These are phyloP conservation scores for Pyrrhia umbra DNA, from an alignment of 2,888 invertebrate genomes.

Conservation along the genomic window DNA sequence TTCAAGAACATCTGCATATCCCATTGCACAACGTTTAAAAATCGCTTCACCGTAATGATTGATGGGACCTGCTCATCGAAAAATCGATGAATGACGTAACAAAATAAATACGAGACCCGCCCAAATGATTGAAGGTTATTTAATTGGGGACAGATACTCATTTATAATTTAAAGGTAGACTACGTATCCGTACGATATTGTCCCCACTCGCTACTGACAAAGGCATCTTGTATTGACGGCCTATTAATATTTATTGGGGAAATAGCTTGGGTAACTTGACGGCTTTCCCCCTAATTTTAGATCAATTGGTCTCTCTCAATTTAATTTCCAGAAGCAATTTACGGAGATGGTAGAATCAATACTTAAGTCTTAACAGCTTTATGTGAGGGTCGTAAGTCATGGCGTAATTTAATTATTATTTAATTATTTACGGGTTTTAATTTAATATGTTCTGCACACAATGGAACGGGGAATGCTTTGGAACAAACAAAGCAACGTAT, in stretches of 20 bases:
- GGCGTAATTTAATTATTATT: slow-evolving; percentile 32
- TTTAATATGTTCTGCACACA: slow-evolving; percentile 28
- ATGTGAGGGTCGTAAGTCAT: slow-evolving; percentile 11
- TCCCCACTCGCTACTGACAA: slow-evolving; percentile 63
- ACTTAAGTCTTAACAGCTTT: slow-evolving; percentile 39
- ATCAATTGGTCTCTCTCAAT: slow-evolving; percentile 70
- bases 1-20: neutral
- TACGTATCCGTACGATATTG: slow-evolving; percentile 34
- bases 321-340: slow-evolving; percentile 62
- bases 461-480: slow-evolving; percentile 12
- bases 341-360: slow-evolving; percentile 60
- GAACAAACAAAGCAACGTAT: slow-evolving; percentile 39
- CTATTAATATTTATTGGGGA: slow-evolving; percentile 80
- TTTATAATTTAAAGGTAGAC: slow-evolving; percentile 41
- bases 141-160: slow-evolving; percentile 37
- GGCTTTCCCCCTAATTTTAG: slow-evolving; percentile 71
- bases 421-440: slow-evolving; percentile 33
- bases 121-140: slow-evolving; percentile 33
- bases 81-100: slow-evolving; percentile 14
- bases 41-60: slow-evolving; percentile 4
- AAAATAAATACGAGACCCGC: slow-evolving; percentile 2
- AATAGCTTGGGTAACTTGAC: slow-evolving; percentile 72
- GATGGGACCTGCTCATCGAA: neutral
- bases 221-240: slow-evolving; percentile 70
- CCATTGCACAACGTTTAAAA: neutral